These are phyloP conservation scores for Masticophis lateralis DNA, from an alignment of 2,797 vertebrate species.

Conservation along the genomic window DNA sequence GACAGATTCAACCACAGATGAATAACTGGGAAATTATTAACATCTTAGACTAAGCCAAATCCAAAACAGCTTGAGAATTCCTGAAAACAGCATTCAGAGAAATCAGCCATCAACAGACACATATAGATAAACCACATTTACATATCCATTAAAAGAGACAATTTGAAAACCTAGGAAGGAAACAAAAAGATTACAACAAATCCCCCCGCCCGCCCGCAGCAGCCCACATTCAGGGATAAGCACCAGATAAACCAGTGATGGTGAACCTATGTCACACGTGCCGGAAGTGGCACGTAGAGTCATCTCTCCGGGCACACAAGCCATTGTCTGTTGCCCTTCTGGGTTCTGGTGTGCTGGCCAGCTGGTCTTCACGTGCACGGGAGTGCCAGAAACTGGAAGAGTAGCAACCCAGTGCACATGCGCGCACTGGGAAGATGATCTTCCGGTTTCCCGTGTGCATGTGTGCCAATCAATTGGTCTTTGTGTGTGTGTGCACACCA, in stretches of 20 bases:
- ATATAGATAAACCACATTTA: background rate
- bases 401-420: too few species aligned
- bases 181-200: background rate
- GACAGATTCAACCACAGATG: background rate
- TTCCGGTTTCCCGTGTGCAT: too few species aligned
- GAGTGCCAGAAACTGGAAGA: too few species aligned
- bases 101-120: background rate
- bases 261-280: too few species aligned
- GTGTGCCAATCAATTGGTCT: too few species aligned
- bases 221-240: background rate
- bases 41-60: background rate
- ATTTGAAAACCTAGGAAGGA: background rate
- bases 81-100: background rate
- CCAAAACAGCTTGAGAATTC: background rate
- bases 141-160: background rate
- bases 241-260: background rate
- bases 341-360: too few species aligned
- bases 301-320: too few species aligned
- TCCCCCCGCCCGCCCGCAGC: background rate
- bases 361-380: too few species aligned
- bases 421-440: too few species aligned
- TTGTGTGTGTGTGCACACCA: too few species aligned
- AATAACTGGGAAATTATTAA: background rate
- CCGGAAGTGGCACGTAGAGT: too few species aligned
- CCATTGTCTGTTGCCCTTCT: too few species aligned